These are phyloP conservation scores for Seriola quinqueradiata DNA, from an alignment of 2,113 vertebrate genomes.

Conservation along the genomic window DNA sequence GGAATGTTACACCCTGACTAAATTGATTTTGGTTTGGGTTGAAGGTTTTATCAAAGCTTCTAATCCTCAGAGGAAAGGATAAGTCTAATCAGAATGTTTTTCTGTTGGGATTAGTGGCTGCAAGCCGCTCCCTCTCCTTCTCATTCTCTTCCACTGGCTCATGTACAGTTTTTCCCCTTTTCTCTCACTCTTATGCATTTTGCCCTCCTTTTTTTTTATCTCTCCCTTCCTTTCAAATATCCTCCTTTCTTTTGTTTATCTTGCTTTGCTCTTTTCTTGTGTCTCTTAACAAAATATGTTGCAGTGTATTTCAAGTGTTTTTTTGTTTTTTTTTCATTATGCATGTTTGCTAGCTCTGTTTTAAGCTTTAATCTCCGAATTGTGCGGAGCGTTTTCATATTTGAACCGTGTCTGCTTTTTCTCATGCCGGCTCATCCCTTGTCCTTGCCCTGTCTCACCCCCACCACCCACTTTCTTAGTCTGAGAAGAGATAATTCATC, in stretches of 20 bases:
- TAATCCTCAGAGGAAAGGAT: slow-evolving; percentile 77
- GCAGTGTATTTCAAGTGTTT: not conserved
- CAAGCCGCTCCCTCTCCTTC: slow-evolving; percentile 31
- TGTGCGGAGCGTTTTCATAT: not conserved
- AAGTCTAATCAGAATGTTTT: slow-evolving; percentile 77
- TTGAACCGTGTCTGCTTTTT: slow-evolving; percentile 8
- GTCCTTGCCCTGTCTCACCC: slow-evolving; percentile 23
- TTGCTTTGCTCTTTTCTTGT: not conserved
- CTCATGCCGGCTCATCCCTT: slow-evolving; percentile 3
- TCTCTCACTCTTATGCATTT: slow-evolving; percentile 11
- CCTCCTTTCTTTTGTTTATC: not conserved
- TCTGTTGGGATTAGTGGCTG: slow-evolving; percentile 75
- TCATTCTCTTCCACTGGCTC: slow-evolving; percentile 37
- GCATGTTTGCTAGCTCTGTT: not conserved
- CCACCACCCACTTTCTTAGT: slow-evolving; percentile 3
- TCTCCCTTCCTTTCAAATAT: not conserved
- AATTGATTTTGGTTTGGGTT: slow-evolving; percentile 79
- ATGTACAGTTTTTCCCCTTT: slow-evolving; percentile 21
- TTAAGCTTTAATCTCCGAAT: slow-evolving; percentile 10
- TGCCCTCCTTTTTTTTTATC: not conserved
- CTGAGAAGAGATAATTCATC: slow-evolving; percentile 45
- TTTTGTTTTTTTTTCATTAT: not conserved
- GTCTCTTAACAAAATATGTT: not conserved
- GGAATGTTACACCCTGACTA: slow-evolving; percentile 66
- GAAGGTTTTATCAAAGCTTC: slow-evolving; percentile 78